Evolutionary conservation across 2,888 invertebrate species (phyloP).

Genomic region (Napeogenes sylphis): DNA sequence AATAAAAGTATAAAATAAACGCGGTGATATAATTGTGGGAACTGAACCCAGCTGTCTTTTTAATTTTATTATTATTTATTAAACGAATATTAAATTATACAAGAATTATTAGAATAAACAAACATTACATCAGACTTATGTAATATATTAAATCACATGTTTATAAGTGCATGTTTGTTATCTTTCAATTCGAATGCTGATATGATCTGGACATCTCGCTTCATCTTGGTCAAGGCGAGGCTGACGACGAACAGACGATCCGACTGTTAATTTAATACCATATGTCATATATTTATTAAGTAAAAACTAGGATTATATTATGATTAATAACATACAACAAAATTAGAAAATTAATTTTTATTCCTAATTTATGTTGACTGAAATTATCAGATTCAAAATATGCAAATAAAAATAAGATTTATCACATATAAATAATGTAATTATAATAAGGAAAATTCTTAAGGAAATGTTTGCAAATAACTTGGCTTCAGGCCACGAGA

Average conservation of each 20-base stretch:
- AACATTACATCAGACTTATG: no score
- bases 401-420: no score
- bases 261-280: conserved; percentile 48
- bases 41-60: no score
- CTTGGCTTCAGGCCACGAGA: conserved; percentile 57
- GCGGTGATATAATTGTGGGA: no score
- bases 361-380: background rate
- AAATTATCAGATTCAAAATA: no score
- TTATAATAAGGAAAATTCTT: conserved; percentile 8
- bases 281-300: conserved; percentile 61
- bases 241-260: conserved; percentile 62
- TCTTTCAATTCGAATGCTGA: conserved; percentile 53
- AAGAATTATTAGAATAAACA: no score
- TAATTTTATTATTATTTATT: no score
- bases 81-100: no score
- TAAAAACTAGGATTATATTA: conserved; percentile 26
- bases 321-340: no score
- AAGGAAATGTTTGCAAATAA: conserved; percentile 53
- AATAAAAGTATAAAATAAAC: no score
- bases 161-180: conserved; percentile 19
- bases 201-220: conserved; percentile 50
- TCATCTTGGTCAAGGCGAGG: conserved; percentile 73
- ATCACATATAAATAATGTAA: background rate
- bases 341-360: background rate
- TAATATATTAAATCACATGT: background rate